Conservation (phyloP, 1,140 invertebrate genomes). For the Zaprionus gabonicus region DNA sequence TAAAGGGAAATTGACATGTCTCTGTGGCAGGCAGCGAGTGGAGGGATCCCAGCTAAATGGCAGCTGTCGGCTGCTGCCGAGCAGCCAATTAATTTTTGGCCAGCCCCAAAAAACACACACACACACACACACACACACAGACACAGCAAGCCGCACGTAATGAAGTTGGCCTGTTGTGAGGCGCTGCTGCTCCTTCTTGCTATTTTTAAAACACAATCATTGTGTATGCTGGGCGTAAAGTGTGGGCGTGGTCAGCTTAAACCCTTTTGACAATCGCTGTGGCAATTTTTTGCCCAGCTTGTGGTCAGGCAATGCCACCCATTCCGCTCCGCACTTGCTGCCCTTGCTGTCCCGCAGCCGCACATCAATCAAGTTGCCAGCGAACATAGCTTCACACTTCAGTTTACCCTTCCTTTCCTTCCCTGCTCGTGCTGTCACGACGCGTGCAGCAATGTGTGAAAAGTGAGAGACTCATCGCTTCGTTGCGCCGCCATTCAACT, state of each 20-base stretch:
- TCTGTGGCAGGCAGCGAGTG: slow-evolving; percentile 60
- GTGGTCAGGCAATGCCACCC: slow-evolving; percentile 45
- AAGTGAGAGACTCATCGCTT: slow-evolving; percentile 54
- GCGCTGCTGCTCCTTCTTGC: slow-evolving; percentile 23
- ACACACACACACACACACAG: not conserved
- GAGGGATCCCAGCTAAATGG: slow-evolving; percentile 57
- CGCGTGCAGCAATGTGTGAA: slow-evolving; percentile 67
- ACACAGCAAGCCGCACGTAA: slow-evolving; percentile 46
- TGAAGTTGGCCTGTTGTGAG: slow-evolving; percentile 52
- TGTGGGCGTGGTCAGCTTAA: slow-evolving; percentile 31
- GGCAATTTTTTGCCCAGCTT: slow-evolving; percentile 51
- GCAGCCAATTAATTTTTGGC: slow-evolving; percentile 79
- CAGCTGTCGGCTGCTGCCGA: slow-evolving; percentile 68
- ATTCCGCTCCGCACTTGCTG: slow-evolving; percentile 15
- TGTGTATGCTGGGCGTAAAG: slow-evolving; percentile 39
- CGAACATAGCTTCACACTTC: slow-evolving; percentile 28
- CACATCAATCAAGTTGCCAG: slow-evolving; percentile 71
- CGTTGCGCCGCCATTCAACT: slow-evolving; percentile 38
- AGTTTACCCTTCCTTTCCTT: slow-evolving; percentile 12
- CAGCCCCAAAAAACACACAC: slow-evolving; percentile 31
- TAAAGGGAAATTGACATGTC: slow-evolving; percentile 65
- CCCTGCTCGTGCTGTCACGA: slow-evolving; percentile 28
- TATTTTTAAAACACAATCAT: slow-evolving; percentile 66
- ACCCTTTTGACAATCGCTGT: slow-evolving; percentile 74
- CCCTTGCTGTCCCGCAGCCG: slow-evolving; percentile 37